Evolutionary conservation across 1,140 invertebrate genomes (phyloP).

Genomic region (Drosophila dunni): DNA sequence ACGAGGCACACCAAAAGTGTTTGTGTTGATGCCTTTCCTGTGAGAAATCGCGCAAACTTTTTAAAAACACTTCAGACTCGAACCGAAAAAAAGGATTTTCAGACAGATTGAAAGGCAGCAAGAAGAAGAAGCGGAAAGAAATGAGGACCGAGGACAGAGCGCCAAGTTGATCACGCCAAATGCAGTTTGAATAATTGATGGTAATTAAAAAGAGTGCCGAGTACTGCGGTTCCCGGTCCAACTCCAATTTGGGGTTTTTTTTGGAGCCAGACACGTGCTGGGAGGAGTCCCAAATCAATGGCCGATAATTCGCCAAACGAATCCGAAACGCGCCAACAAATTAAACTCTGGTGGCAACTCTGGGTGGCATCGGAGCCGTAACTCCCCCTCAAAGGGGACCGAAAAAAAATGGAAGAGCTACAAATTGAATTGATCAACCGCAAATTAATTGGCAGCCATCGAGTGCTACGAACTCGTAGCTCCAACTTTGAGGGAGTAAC

Average conservation of each 20-base stretch:
- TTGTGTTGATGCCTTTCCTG: slow-evolving; percentile 83
- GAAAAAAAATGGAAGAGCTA: slow-evolving; percentile 41
- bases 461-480: slow-evolving; percentile 57
- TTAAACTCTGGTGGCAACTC: slow-evolving; percentile 17
- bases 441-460: slow-evolving; percentile 83
- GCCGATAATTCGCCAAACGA: slow-evolving; percentile 80
- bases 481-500: slow-evolving; percentile 7
- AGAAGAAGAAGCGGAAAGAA: slow-evolving; percentile 1
- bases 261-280: slow-evolving; percentile 23
- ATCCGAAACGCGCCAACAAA: slow-evolving; percentile 56
- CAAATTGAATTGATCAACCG: slow-evolving; percentile 84
- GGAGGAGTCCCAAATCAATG: slow-evolving; percentile 71
- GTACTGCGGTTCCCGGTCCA: slow-evolving; percentile 33
- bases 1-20: slow-evolving; percentile 66
- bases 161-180: slow-evolving; percentile 83
- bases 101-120: slow-evolving; percentile 45
- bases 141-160: slow-evolving; percentile 64
- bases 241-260: not conserved
- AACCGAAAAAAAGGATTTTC: slow-evolving; percentile 11
- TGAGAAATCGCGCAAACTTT: slow-evolving; percentile 79
- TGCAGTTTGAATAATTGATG: slow-evolving; percentile 84
- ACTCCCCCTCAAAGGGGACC: too few relatives aligned
- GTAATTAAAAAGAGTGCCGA: slow-evolving; percentile 74
- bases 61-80: slow-evolving; percentile 59
- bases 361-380: not conserved